phyloP scores from a whole-genome alignment of 2,797 vertebrate genomes.

The Adrianichthys oophorus region DNA sequence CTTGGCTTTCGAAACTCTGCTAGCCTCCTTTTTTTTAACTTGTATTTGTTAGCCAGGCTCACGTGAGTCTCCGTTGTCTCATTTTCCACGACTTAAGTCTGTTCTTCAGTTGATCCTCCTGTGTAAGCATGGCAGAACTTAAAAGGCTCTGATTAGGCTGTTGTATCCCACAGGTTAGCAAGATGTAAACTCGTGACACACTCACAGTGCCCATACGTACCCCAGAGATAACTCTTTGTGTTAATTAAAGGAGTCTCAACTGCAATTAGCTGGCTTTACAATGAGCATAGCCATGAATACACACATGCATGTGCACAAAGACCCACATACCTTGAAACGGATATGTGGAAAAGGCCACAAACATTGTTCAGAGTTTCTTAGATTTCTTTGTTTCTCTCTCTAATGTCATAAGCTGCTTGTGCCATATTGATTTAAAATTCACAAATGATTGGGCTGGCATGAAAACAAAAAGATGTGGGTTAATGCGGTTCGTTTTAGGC shows the following conservation, averaged over 20 bases:
- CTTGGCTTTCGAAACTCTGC: slow-evolving; percentile 45
- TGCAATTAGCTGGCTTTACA: slow-evolving; percentile 73
- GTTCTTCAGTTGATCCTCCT: slow-evolving; percentile 71
- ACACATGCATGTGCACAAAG: slow-evolving; percentile 21
- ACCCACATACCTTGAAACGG: slow-evolving; percentile 32
- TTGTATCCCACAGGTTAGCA: slow-evolving; percentile 74
- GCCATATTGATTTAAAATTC: slow-evolving; percentile 4
- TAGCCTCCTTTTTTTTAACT: slow-evolving; percentile 25
- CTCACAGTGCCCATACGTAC: slow-evolving; percentile 56
- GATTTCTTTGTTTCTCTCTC: slow-evolving; percentile 16
- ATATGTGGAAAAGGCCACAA: slow-evolving; percentile 50
- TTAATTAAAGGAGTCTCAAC: slow-evolving; percentile 77
- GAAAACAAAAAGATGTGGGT: no score
- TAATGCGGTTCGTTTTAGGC: no score
- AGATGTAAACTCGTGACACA: slow-evolving; percentile 72
- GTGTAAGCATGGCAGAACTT: slow-evolving; percentile 73
- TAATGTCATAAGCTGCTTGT: slow-evolving; percentile 7
- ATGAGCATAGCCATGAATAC: slow-evolving; percentile 48
- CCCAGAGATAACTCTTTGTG: slow-evolving; percentile 70
- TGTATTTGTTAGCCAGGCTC: slow-evolving; percentile 59
- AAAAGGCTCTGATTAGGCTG: slow-evolving; percentile 78
- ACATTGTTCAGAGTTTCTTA: slow-evolving; percentile 26
- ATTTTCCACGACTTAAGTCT: slow-evolving; percentile 70
- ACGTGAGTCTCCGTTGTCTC: slow-evolving; percentile 59
- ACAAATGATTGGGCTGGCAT: not conserved